phyloP scores from a whole-genome alignment of 2,113 vertebrate species.

The Xiphophorus hellerii region DNA sequence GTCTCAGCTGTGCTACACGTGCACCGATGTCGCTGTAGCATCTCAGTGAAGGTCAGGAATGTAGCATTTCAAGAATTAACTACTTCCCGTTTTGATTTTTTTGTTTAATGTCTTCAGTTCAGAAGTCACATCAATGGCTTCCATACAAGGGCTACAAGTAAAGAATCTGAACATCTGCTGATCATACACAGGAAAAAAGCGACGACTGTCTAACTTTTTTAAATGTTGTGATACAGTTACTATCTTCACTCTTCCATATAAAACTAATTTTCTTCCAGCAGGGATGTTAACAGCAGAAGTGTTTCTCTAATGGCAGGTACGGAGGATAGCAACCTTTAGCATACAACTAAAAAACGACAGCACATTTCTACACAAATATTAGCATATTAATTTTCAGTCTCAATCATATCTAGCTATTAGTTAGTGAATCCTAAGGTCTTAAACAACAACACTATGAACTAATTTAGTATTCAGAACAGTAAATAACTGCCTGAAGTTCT shows the following conservation, averaged over 20 bases:
- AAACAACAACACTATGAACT: background rate
- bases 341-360: background rate
- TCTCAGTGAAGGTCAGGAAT: conserved; percentile 33
- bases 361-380: background rate
- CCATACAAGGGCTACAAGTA: conserved; percentile 60
- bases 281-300: background rate
- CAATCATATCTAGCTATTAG: background rate
- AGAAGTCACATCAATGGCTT: conserved; percentile 24
- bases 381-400: background rate
- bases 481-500: background rate
- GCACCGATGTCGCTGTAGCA: conserved; percentile 42
- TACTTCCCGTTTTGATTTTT: conserved; percentile 9
- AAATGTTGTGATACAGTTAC: background rate
- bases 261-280: background rate
- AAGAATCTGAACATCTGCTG: conserved; percentile 19
- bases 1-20: conserved; percentile 6
- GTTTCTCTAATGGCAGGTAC: background rate
- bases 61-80: conserved; percentile 54
- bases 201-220: conserved; percentile 10
- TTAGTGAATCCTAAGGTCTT: background rate
- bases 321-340: background rate
- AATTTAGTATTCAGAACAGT: background rate
- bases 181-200: background rate
- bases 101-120: conserved; percentile 1
- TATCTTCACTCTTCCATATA: conserved; percentile 16